These are phyloP conservation scores for Cloeon dipterum DNA, from an alignment of 2,888 invertebrate genomes.

Conservation along the genomic window DNA sequence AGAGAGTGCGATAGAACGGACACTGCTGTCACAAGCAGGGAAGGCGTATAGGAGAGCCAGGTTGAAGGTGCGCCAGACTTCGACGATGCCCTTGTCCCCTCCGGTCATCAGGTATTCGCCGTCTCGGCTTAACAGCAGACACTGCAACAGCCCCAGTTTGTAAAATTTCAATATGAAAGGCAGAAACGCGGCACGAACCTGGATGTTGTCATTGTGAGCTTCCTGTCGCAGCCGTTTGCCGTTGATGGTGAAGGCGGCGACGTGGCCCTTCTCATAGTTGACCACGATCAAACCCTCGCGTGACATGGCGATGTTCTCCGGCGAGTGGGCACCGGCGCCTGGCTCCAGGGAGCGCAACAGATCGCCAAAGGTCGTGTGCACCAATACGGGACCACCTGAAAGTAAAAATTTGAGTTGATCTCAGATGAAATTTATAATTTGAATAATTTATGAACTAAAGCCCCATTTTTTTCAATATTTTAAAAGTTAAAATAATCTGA, in stretches of 20 bases:
- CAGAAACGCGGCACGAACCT: constrained; percentile 38
- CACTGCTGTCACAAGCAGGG: constrained; percentile 89
- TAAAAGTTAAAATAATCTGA: no score
- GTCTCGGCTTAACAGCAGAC: constrained; percentile 82
- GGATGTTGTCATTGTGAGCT: constrained; percentile 84
- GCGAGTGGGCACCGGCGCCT: constrained; percentile 49
- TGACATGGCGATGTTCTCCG: constrained; percentile 78
- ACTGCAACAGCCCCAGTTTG: constrained; percentile 29
- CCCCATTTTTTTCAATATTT: no score
- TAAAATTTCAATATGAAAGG: no score
- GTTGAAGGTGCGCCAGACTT: constrained; percentile 96
- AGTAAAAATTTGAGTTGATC: constrained; percentile 5
- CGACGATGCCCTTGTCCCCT: constrained; percentile 89
- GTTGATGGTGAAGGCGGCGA: constrained; percentile 87
- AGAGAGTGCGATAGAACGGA: constrained; percentile 80
- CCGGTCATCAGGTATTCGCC: constrained; percentile 98
- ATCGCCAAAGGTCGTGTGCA: constrained; percentile 96
- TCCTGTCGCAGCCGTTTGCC: constrained; percentile 73
- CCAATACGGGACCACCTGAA: constrained; percentile 81
- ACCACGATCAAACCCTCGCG: constrained; percentile 91
- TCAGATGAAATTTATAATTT: no score
- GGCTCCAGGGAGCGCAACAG: constrained; percentile 73
- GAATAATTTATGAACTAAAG: no score
- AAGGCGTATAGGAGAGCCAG: constrained; percentile 92
- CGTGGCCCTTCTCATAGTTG: constrained; percentile 76